Evolutionary conservation across 1,140 invertebrate genomes (phyloP).

Genomic region (Bradysia coprophila): DNA sequence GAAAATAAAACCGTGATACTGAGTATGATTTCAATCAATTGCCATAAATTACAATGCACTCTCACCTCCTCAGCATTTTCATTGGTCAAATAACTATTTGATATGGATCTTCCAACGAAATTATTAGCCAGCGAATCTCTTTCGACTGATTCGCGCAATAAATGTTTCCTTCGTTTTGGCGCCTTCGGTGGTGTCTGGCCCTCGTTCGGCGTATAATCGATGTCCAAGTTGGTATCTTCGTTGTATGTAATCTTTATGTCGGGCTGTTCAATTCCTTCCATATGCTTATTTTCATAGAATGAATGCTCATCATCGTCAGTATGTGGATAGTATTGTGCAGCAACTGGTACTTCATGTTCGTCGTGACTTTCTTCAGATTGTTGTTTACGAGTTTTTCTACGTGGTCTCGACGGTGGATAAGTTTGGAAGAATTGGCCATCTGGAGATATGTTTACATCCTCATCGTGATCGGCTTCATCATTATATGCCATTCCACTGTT

Average conservation of each 20-base stretch:
- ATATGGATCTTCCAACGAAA: constrained; percentile 15
- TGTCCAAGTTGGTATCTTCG: constrained; percentile 1
- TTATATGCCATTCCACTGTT: too few relatives aligned
- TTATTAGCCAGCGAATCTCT: too few relatives aligned
- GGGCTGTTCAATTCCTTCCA: constrained; percentile 26
- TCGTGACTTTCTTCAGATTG: constrained; percentile 21
- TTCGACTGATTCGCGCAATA: too few relatives aligned
- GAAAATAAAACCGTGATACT: not conserved
- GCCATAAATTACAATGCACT: constrained; percentile 1
- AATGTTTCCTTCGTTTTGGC: constrained; percentile 4
- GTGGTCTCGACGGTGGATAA: constrained; percentile 27
- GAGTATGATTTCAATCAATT: not conserved
- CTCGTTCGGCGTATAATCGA: not conserved
- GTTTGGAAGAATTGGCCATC: constrained; percentile 30
- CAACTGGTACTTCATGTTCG: constrained; percentile 12
- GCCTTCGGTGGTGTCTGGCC: constrained; percentile 12
- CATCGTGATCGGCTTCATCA: constrained; percentile 11
- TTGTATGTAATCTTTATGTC: constrained; percentile 21
- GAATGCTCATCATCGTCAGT: constrained; percentile 25
- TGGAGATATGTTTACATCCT: constrained; percentile 24
- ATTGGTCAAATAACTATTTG: constrained; percentile 21
- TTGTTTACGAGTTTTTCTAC: constrained; percentile 19
- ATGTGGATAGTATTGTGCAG: constrained; percentile 15
- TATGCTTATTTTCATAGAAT: constrained; percentile 25
- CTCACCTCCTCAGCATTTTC: constrained; percentile 8